These are phyloP conservation scores for Serranus cabrilla DNA, from an alignment of 2,797 vertebrate genomes.

Conservation along the genomic window DNA sequence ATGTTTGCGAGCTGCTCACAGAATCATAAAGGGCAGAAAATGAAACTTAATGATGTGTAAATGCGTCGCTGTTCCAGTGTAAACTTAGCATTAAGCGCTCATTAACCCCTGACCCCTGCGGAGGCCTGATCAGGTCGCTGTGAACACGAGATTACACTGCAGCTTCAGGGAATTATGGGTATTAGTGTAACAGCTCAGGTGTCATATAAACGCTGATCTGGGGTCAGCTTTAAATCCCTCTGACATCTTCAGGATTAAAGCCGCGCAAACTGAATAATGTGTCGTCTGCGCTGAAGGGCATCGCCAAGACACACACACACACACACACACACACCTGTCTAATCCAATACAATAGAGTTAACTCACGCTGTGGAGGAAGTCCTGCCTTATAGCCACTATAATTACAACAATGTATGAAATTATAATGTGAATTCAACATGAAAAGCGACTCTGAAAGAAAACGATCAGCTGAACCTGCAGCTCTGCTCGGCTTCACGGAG, in stretches of 20 bases:
- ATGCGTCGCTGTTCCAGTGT: too few relatives aligned
- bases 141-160: not conserved
- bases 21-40: too few relatives aligned
- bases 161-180: conserved; percentile 39
- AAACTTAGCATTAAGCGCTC: not conserved
- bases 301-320: not conserved
- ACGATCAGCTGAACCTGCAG: too few relatives aligned
- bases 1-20: too few relatives aligned
- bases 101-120: not conserved
- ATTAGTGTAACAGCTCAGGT: conserved; percentile 45
- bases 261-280: not conserved
- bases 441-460: too few relatives aligned
- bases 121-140: not conserved
- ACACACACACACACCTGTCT: not conserved
- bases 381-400: not conserved
- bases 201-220: conserved; percentile 5
- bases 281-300: conserved; percentile 17
- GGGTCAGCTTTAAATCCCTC: conserved; percentile 30
- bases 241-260: conserved; percentile 24
- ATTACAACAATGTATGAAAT: too few relatives aligned
- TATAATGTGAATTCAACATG: too few relatives aligned
- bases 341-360: not conserved
- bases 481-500: too few relatives aligned
- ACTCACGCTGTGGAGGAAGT: not conserved
- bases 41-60: too few relatives aligned